Conservation (phyloP, 2,797 vertebrate genomes). For the Chloroceryle inda region DNA sequence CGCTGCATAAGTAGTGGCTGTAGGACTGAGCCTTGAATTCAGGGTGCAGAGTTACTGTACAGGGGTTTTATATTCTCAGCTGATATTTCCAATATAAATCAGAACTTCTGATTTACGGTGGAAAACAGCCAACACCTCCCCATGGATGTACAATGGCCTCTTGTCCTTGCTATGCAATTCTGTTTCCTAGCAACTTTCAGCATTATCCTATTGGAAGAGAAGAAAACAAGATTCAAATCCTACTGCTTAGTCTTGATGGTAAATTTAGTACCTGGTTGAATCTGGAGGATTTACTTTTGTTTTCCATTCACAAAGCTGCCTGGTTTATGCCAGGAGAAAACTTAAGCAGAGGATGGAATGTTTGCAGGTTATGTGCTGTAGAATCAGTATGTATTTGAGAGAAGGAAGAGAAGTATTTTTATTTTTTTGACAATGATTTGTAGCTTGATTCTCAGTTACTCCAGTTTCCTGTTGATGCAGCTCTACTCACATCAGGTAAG, state of each 20-base stretch:
- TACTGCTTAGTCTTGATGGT: background rate
- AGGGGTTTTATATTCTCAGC: background rate
- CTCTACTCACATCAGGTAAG: background rate
- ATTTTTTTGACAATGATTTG: background rate
- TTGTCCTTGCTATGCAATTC: background rate
- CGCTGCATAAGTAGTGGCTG: background rate
- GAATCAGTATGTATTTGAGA: background rate
- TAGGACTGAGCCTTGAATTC: background rate
- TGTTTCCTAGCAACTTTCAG: background rate
- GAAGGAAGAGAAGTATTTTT: background rate
- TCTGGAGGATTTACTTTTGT: constrained; percentile 9
- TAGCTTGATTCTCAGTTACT: background rate
- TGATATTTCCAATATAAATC: background rate
- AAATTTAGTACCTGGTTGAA: constrained; percentile 6
- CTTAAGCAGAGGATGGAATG: background rate
- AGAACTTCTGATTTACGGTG: constrained; percentile 6
- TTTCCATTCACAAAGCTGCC: background rate
- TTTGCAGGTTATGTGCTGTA: background rate
- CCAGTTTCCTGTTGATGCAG: background rate
- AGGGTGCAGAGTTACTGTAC: background rate
- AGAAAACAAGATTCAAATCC: background rate
- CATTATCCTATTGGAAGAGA: background rate
- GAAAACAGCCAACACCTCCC: background rate
- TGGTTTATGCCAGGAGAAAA: constrained; percentile 10
- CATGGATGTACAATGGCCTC: background rate